These are phyloP conservation scores for Polyommatus iphigenia DNA, from an alignment of 2,888 invertebrate species.

Conservation along the genomic window DNA sequence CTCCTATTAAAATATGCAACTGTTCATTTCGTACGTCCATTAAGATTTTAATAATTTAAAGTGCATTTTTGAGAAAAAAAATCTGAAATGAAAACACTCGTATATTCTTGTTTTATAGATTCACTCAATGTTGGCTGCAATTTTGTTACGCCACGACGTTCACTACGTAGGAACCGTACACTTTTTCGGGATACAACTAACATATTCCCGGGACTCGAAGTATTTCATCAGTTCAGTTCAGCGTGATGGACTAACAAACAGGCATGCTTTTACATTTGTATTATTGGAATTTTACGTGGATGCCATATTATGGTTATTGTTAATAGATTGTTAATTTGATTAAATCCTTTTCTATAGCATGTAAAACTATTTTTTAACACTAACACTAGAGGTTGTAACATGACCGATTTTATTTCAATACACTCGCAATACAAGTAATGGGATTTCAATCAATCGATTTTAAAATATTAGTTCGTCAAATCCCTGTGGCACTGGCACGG, in stretches of 20 bases:
- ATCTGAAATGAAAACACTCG: background rate
- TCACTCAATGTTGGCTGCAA: no score
- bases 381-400: background rate
- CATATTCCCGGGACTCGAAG: no score
- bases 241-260: no score
- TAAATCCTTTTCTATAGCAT: background rate
- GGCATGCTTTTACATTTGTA: no score
- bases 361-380: background rate
- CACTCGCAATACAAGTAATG: conserved; percentile 21
- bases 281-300: no score
- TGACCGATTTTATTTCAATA: conserved; percentile 14
- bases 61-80: background rate
- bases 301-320: no score
- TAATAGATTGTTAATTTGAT: no score
- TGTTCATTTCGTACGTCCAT: background rate
- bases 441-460: conserved; percentile 31
- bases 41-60: background rate
- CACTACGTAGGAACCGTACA: no score
- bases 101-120: background rate
- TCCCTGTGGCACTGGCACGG: conserved; percentile 40
- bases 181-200: no score
- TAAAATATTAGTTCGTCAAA: conserved; percentile 34
- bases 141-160: no score
- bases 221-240: no score
- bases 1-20: background rate